Conservation (phyloP, 2,113 vertebrate genomes). For the Psettodes erumei region DNA sequence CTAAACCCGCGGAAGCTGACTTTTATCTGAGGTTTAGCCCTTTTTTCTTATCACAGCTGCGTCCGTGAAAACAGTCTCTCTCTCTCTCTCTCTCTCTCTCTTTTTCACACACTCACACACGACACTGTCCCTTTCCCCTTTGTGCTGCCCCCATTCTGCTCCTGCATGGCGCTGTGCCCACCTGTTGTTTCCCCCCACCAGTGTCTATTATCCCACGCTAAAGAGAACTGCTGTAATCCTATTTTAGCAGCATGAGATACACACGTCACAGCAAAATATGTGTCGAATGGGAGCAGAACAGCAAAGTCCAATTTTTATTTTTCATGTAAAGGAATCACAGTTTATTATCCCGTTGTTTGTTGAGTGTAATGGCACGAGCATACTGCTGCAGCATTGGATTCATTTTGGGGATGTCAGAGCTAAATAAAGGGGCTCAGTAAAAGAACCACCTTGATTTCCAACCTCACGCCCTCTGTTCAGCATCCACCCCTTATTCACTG, state of each 20-base stretch:
- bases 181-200: slow-evolving; percentile 79
- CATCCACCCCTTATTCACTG: neutral
- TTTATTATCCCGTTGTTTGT: slow-evolving; percentile 5
- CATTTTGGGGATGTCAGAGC: neutral
- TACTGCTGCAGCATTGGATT: neutral
- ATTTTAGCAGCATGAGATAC: slow-evolving; percentile 7
- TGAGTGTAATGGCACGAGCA: neutral
- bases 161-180: slow-evolving; percentile 71
- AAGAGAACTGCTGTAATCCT: slow-evolving; percentile 32
- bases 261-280: slow-evolving; percentile 12
- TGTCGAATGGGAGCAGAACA: neutral
- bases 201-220: slow-evolving; percentile 33
- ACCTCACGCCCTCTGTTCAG: slow-evolving; percentile 16
- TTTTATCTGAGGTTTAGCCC: slow-evolving; percentile 36
- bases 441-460: neutral
- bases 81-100: no score
- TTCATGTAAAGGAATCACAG: neutral
- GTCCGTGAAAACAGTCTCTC: slow-evolving; percentile 27
- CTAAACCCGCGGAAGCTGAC: slow-evolving; percentile 54
- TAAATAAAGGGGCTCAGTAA: neutral
- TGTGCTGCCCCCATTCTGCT: slow-evolving; percentile 60
- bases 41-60: slow-evolving; percentile 31
- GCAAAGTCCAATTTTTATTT: neutral
- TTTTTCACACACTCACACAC: neutral
- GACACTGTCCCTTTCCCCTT: slow-evolving; percentile 24